phyloP scores from a whole-genome alignment of 2,113 vertebrate genomes.

The Platanista minor region DNA sequence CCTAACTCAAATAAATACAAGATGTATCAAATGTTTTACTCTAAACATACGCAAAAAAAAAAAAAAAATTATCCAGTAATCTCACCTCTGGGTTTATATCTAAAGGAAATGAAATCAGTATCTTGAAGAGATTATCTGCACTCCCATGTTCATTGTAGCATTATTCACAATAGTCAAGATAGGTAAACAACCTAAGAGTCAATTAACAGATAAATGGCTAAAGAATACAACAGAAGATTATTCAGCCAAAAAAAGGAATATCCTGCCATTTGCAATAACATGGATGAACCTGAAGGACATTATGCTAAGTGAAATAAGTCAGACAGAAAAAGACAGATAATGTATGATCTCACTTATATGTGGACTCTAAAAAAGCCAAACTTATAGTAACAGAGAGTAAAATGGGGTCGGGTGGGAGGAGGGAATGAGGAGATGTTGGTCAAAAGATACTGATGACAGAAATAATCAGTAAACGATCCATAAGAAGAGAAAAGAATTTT shows the following conservation, averaged over 20 bases:
- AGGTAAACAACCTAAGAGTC: neutral
- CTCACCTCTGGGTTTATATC: neutral
- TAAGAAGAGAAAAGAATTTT: neutral
- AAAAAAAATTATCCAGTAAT: neutral
- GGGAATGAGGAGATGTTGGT: neutral
- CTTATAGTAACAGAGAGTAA: neutral
- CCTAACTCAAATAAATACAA: neutral
- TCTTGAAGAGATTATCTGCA: neutral
- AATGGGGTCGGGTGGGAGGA: neutral
- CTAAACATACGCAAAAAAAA: no score
- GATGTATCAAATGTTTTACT: neutral
- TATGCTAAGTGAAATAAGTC: neutral
- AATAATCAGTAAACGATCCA: neutral
- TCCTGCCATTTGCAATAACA: neutral
- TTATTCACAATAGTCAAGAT: neutral
- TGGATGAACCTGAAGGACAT: neutral
- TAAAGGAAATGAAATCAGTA: neutral
- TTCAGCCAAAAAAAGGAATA: neutral
- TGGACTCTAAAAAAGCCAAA: neutral
- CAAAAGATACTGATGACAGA: neutral
- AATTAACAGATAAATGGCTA: neutral
- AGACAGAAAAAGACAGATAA: neutral
- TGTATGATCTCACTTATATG: neutral
- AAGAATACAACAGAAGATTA: neutral
- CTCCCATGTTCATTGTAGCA: neutral